A percentile compares a stretch with the other conserved stretches of the same genome.
Evolutionary conservation across 2,113 vertebrate species (phyloP).

Genomic region (Saccopteryx leptura): DNA sequence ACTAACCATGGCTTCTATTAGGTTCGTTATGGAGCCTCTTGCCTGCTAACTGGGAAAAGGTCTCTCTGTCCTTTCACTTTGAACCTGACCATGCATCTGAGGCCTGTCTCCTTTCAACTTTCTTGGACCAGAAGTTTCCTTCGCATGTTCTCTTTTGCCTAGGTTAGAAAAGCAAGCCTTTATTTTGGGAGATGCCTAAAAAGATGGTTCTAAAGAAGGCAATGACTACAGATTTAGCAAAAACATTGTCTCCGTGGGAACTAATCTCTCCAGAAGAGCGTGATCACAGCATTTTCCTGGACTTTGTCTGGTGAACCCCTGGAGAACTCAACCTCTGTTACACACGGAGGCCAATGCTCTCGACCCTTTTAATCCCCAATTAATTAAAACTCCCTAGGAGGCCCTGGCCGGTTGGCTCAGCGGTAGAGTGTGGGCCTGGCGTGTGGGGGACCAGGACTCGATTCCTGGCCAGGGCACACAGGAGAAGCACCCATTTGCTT

Average conservation of each 20-base stretch:
- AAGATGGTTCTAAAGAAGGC: slow-evolving; percentile 3
- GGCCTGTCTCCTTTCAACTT: background rate
- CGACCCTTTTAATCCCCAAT: slow-evolving; percentile 65
- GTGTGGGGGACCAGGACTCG: no score
- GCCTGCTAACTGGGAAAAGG: background rate
- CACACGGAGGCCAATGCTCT: background rate
- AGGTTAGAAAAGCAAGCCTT: background rate
- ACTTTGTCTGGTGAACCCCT: slow-evolving; percentile 42
- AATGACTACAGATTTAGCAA: background rate
- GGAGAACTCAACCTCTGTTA: background rate
- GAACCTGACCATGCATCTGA: background rate
- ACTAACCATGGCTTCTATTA: background rate
- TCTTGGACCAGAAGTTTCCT: background rate
- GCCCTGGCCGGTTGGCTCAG: no score
- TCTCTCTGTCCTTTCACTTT: background rate
- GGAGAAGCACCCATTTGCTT: no score
- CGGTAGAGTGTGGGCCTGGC: no score
- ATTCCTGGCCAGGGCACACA: no score
- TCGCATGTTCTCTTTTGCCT: background rate
- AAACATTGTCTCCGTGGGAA: background rate
- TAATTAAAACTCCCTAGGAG: slow-evolving; percentile 78
- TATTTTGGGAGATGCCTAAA: background rate
- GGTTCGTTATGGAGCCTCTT: fast-evolving
- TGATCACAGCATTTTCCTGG: background rate
- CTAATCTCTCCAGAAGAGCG: background rate